These are phyloP conservation scores for Spea hammondii DNA, from an alignment of 2,797 vertebrate genomes.

Conservation along the genomic window DNA sequence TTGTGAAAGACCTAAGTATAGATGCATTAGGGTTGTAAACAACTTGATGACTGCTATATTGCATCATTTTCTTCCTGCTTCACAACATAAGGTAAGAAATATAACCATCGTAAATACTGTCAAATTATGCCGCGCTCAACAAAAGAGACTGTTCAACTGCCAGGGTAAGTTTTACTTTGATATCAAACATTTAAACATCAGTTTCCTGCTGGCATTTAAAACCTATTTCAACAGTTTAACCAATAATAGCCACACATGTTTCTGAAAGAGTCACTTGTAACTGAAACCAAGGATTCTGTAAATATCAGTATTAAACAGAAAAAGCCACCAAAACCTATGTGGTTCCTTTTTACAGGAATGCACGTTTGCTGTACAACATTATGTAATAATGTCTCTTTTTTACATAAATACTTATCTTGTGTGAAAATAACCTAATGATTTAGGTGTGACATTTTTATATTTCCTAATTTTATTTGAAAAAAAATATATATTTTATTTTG, in stretches of 20 bases:
- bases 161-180: constrained; percentile 36
- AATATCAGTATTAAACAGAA: constrained; percentile 33
- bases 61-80: background rate
- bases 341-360: constrained; percentile 29
- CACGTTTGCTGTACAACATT: constrained; percentile 38
- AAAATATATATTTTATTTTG: background rate
- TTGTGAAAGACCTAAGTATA: too few relatives aligned
- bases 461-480: background rate
- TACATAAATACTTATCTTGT: background rate
- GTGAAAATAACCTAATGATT: background rate
- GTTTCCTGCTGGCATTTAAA: constrained; percentile 47
- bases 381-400: constrained; percentile 17
- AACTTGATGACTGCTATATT: background rate
- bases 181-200: constrained; percentile 39
- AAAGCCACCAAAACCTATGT: constrained; percentile 44
- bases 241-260: constrained; percentile 48
- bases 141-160: constrained; percentile 50
- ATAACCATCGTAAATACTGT: constrained; percentile 21
- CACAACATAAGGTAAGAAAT: background rate
- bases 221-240: constrained; percentile 48
- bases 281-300: constrained; percentile 41
- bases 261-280: constrained; percentile 49
- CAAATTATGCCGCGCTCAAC: constrained; percentile 31
- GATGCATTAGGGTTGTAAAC: background rate
- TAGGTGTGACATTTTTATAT: background rate